Evolutionary conservation across 2,113 vertebrate genomes (phyloP).

Genomic region (Dicaeum eximium): DNA sequence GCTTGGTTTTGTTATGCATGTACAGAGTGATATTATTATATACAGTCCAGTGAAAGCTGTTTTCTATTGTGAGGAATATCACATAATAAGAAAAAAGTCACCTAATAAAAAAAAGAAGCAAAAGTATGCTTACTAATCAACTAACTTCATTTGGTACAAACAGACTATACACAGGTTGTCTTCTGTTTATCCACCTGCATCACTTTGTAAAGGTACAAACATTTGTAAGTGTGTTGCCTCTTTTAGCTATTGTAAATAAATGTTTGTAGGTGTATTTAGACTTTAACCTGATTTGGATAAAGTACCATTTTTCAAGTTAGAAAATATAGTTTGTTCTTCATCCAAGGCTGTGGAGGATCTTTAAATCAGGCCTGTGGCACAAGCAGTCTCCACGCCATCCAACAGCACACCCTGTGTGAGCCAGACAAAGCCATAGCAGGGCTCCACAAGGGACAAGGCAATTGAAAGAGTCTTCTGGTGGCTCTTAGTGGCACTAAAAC

Average conservation of each 20-base stretch:
- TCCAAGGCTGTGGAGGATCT: neutral
- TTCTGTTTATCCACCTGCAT: neutral
- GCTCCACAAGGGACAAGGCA: neutral
- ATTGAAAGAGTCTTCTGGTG: neutral
- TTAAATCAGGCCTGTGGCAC: neutral
- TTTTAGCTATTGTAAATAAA: neutral
- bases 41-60: neutral
- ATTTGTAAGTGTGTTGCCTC: neutral
- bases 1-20: neutral
- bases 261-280: neutral
- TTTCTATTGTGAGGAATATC: neutral
- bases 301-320: neutral
- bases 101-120: neutral
- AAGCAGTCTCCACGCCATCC: neutral
- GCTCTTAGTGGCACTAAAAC: neutral
- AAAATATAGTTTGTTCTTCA: neutral
- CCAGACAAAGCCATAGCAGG: rapidly evolving
- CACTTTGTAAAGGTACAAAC: neutral
- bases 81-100: no score
- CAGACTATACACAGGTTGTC: neutral
- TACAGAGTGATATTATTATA: neutral
- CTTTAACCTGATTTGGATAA: neutral
- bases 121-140: neutral
- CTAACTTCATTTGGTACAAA: neutral
- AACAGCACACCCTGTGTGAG: neutral